Evolutionary conservation across 1,140 invertebrate genomes (phyloP).

Genomic region (Drosophila jambulina): DNA sequence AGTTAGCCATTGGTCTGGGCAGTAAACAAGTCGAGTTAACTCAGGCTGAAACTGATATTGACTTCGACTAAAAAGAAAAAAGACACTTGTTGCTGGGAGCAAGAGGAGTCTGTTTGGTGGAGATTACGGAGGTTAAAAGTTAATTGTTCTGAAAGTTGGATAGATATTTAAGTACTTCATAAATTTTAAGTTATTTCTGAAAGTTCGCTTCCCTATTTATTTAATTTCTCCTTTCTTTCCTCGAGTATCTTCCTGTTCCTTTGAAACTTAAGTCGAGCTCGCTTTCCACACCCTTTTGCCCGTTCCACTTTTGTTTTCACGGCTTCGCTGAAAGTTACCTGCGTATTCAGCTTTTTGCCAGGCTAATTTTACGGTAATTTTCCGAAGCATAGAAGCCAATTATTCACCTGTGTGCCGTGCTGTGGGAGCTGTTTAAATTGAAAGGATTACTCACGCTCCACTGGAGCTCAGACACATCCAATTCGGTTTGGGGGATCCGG

Average conservation of each 20-base stretch:
- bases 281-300: conserved; percentile 1
- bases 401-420: conserved; percentile 71
- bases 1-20: conserved; percentile 28
- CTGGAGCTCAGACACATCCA: conserved; percentile 57
- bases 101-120: neutral
- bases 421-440: conserved; percentile 71
- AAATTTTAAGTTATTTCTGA: neutral
- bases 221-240: neutral
- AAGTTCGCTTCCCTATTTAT: neutral
- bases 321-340: conserved; percentile 3
- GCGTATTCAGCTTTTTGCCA: conserved; percentile 32
- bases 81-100: conserved; percentile 7
- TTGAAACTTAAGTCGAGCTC: conserved; percentile 21
- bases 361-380: conserved; percentile 84
- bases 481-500: neutral
- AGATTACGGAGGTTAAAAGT: neutral
- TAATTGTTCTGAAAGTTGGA: neutral
- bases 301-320: conserved; percentile 10
- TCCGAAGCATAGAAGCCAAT: conserved; percentile 76
- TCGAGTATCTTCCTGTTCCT: neutral
- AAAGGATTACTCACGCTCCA: conserved; percentile 82
- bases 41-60: conserved; percentile 54
- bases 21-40: conserved; percentile 53
- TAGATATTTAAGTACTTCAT: neutral
- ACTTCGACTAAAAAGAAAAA: conserved; percentile 7